Evolutionary conservation across 2,113 vertebrate species (phyloP), one percentile per base, ranked within the genome.

Genomic region (Corythoichthys intestinalis): DNA sequence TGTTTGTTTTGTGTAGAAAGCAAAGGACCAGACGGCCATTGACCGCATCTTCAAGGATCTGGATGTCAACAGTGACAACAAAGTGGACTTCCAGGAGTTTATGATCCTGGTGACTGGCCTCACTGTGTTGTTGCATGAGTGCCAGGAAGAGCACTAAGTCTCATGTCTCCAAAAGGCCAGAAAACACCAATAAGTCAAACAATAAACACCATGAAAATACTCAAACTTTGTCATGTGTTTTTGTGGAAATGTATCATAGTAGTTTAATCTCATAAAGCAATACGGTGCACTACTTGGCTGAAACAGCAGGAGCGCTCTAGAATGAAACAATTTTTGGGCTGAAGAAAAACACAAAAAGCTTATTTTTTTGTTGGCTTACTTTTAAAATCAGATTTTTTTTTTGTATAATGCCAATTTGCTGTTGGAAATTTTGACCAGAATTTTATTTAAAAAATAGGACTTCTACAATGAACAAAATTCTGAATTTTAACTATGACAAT

Each of bases 51-150:
- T 93, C 74, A 79, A 69, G 0, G 74, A 83, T 1, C 70, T 93
- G 76, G 92, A 93, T 20, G 0, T 0, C 1, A 88, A 93, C 73
- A 6, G 59, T 28, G 87, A 89, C 73, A 85, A 89, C 46, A 65
- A 10, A 0, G 90, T 93, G 74, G 91, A 92, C 77, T 93, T 93
- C 67, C 4, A 54, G 0, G 92, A 93, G 84, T 93, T 79, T 11
- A 53, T 79, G 68, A 84, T 1, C 6, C 2, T 93, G 70, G 50
- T 93, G 28, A 46, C 52, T 47, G 75, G 71, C 72, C 52, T 92
- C 61, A 86, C 90, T 39, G 41, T 76, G 66, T 5, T 90, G 47
- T 89, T 87, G 83, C 76, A 90, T 12, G 86, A 89, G 0, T 75
- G 64, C 80, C 88, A 90, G 17, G 9, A 49, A 3, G 48, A 3